Evolutionary conservation across 2,888 invertebrate species (phyloP).

Genomic region (Morpho deidamia): DNA sequence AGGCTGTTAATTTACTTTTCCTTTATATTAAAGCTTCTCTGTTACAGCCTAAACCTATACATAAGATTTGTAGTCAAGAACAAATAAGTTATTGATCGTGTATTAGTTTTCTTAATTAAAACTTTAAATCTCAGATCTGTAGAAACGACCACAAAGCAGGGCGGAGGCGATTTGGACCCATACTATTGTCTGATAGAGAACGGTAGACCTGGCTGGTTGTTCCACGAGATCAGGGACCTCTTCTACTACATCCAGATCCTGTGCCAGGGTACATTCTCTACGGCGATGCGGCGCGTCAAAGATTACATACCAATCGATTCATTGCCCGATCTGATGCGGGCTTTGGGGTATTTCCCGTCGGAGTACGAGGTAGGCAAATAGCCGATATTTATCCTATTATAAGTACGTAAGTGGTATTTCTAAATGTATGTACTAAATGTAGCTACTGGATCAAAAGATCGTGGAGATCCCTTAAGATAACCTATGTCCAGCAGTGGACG

Average conservation of each 20-base stretch:
- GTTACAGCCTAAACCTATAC: no score
- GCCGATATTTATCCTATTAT: neutral
- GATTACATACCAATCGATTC: constrained; percentile 81
- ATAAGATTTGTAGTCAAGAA: no score
- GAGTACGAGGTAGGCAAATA: constrained; percentile 81
- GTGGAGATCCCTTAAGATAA: no score
- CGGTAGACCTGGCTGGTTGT: constrained; percentile 83
- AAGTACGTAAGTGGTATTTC: no score
- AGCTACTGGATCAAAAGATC: no score
- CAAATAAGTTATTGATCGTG: no score
- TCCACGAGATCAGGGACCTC: constrained; percentile 84
- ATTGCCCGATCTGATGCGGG: constrained; percentile 85
- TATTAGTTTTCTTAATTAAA: neutral
- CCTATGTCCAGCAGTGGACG: no score
- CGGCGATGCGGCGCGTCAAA: constrained; percentile 77
- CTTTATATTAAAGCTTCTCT: no score
- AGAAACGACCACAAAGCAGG: constrained; percentile 64
- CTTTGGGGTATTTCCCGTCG: constrained; percentile 85
- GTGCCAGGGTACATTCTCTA: constrained; percentile 83
- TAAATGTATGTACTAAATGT: no score
- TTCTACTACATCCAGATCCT: constrained; percentile 88
- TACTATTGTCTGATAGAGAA: constrained; percentile 85
- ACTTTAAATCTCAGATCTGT: constrained; percentile 55
- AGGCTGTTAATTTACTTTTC: no score
- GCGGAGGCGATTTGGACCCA: constrained; percentile 80